Conservation (phyloP, 2,888 invertebrate genomes). For the Caenorhabditis uteleia region DNA sequence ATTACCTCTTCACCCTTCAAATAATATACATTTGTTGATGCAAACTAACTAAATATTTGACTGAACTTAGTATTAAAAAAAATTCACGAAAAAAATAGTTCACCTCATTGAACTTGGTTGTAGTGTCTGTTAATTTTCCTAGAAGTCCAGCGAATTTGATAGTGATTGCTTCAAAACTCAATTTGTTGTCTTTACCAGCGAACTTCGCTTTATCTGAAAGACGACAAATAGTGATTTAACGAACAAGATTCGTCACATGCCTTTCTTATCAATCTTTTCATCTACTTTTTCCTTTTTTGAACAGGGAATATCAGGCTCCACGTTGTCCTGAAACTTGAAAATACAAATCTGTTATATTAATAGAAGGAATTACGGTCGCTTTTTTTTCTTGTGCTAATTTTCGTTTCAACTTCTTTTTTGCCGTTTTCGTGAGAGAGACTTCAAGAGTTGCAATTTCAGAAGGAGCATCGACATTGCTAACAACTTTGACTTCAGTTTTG, state of each 20-base stretch:
- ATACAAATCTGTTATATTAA: background rate
- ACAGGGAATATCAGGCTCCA: background rate
- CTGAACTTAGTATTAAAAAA: too few species aligned
- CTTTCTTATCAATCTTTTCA: slow-evolving; percentile 1
- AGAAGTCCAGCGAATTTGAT: slow-evolving; percentile 20
- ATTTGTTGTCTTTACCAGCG: slow-evolving; percentile 21
- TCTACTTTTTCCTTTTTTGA: background rate
- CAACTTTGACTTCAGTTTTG: slow-evolving; percentile 2
- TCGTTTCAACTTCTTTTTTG: slow-evolving; percentile 21
- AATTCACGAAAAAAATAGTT: too few species aligned
- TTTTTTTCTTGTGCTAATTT: slow-evolving; percentile 16
- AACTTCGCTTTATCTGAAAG: slow-evolving; percentile 16
- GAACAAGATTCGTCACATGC: too few species aligned
- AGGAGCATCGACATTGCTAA: background rate
- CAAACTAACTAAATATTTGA: background rate
- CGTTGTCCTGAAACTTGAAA: background rate
- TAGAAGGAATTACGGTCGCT: slow-evolving; percentile 5
- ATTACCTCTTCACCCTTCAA: slow-evolving; percentile 30
- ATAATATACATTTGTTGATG: background rate
- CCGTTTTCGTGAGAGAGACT: slow-evolving; percentile 18
- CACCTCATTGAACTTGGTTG: slow-evolving; percentile 28
- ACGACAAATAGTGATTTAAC: too few species aligned
- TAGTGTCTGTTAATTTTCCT: slow-evolving; percentile 25
- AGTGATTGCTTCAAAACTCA: slow-evolving; percentile 36
- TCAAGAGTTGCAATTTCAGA: slow-evolving; percentile 2